Evolutionary conservation across 2,888 invertebrate species (phyloP).

Genomic region (Euclidia mi): DNA sequence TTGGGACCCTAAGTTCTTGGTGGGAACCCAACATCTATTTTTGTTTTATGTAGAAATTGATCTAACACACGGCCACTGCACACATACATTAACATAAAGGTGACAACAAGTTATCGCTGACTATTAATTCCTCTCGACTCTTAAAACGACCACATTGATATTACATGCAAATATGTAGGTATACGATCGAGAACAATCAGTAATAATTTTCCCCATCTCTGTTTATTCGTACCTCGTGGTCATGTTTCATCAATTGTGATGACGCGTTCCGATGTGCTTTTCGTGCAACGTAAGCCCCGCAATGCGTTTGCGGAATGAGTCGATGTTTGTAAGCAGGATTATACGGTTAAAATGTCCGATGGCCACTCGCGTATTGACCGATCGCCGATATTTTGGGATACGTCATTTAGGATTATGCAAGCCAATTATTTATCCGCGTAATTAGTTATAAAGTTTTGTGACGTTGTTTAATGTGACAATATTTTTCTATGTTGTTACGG

Average conservation of each 20-base stretch:
- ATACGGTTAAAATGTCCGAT: slow-evolving; percentile 62
- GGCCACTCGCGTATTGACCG: slow-evolving; percentile 54
- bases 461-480: not conserved
- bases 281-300: slow-evolving; percentile 70
- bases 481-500: no score
- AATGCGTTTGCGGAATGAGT: slow-evolving; percentile 72
- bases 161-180: no score
- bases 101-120: no score
- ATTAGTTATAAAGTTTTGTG: slow-evolving; percentile 4
- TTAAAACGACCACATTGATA: no score
- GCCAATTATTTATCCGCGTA: slow-evolving; percentile 16
- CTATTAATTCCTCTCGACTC: no score
- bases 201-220: slow-evolving; percentile 6
- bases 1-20: no score
- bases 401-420: slow-evolving; percentile 19
- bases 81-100: no score
- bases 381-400: slow-evolving; percentile 63
- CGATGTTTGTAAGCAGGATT: slow-evolving; percentile 73
- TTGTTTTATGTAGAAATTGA: no score
- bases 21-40: no score
- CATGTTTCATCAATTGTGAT: slow-evolving; percentile 75
- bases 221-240: slow-evolving; percentile 59
- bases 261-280: slow-evolving; percentile 77
- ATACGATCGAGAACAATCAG: no score
- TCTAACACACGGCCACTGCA: no score